A percentile compares a stretch with the other conserved stretches of the same genome.
Conservation (phyloP, 2,888 invertebrate genomes). For the Tetropium fuscum region DNA sequence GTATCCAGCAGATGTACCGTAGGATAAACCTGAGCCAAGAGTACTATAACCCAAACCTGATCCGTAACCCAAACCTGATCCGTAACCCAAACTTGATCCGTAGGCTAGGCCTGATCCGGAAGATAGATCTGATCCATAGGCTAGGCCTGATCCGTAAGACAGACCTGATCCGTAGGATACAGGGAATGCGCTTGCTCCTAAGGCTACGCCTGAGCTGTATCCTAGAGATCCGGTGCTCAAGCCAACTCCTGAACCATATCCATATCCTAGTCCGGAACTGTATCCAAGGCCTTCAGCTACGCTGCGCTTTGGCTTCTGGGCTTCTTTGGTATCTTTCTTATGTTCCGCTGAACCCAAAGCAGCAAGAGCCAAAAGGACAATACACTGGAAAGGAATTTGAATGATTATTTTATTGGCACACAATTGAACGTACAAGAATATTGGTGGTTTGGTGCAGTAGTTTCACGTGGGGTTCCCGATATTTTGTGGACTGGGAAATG, state of each 20-base stretch:
- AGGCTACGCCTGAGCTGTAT: not conserved
- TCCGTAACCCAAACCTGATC: slow-evolving; percentile 14
- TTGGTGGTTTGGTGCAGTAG: too few species aligned
- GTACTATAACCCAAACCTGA: not conserved
- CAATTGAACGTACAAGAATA: too few species aligned
- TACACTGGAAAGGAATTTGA: slow-evolving; percentile 34
- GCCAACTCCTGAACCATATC: not conserved
- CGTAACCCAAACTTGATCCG: slow-evolving; percentile 3
- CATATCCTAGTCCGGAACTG: not conserved
- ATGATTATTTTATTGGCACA: too few species aligned
- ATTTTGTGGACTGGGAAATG: too few species aligned
- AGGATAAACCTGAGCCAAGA: not conserved
- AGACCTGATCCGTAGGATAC: slow-evolving; percentile 7
- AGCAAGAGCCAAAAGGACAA: slow-evolving; percentile 26
- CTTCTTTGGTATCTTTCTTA: not conserved
- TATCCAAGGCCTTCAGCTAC: not conserved
- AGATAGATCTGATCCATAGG: not conserved
- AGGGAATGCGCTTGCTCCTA: slow-evolving; percentile 3
- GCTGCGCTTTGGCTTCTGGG: slow-evolving; percentile 28
- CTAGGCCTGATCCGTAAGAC: not conserved
- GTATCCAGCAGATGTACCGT: slow-evolving; percentile 1
- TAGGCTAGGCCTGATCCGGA: not conserved
- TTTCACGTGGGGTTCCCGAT: too few species aligned
- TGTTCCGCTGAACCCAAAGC: slow-evolving; percentile 24
- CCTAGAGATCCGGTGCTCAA: not conserved